Conservation (phyloP, 2,888 invertebrate genomes). For the Luperina nickerlii region DNA sequence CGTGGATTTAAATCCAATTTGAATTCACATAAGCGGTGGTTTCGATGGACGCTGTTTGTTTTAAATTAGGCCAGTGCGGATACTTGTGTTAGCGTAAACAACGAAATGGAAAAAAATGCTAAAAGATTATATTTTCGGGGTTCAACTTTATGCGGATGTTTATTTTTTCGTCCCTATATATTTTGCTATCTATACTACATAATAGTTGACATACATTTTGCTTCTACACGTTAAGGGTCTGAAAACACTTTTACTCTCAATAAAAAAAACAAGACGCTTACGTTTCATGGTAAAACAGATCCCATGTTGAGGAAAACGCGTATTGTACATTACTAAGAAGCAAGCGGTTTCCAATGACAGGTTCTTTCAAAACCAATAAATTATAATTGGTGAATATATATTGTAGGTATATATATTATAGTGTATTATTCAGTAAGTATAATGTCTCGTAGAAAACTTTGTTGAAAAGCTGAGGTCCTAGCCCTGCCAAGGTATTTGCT, state of each 20-base stretch:
- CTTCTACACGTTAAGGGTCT: neutral
- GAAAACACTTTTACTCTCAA: conserved; percentile 1
- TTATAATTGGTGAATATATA: neutral
- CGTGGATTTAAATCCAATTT: conserved; percentile 50
- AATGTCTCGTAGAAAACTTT: neutral
- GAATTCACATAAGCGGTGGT: conserved; percentile 40
- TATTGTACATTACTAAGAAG: neutral
- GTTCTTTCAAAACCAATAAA: neutral
- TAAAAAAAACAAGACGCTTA: neutral
- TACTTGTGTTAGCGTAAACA: conserved; percentile 5
- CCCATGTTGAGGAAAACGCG: neutral
- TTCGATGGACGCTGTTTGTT: conserved; percentile 35
- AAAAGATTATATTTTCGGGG: neutral
- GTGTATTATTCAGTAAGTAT: neutral
- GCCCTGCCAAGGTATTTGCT: neutral
- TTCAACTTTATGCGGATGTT: neutral
- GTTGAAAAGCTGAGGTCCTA: neutral
- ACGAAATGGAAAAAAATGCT: neutral
- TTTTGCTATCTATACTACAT: neutral
- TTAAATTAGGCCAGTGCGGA: conserved; percentile 38
- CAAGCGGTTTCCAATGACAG: neutral
- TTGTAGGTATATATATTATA: too few species aligned
- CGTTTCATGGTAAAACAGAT: neutral
- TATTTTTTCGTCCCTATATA: too few species aligned
- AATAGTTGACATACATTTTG: neutral